Percentiles rank a stretch among this genome's conserved stretches.
Conservation (phyloP, 2,797 vertebrate species). For the Remorina albescens region DNA sequence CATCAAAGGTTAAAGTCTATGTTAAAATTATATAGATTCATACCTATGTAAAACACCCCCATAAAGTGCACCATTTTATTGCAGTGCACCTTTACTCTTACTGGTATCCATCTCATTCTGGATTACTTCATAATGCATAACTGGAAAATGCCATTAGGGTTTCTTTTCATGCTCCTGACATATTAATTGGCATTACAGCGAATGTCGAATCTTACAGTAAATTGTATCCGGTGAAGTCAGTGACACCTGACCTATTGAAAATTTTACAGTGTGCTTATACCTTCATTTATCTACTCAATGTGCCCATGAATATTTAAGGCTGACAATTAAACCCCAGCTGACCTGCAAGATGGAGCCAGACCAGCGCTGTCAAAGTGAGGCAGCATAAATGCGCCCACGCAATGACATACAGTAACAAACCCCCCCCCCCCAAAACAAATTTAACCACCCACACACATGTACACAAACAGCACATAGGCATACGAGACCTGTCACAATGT, state of each 20-base stretch:
- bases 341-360: constrained; percentile 75
- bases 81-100: constrained; percentile 71
- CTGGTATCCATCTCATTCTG: constrained; percentile 74
- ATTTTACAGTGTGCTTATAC: constrained; percentile 86
- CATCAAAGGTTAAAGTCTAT: constrained; percentile 74
- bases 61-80: constrained; percentile 74
- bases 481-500: constrained; percentile 63
- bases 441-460: background rate
- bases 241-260: constrained; percentile 87
- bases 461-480: constrained; percentile 42
- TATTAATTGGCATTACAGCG: constrained; percentile 84
- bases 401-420: constrained; percentile 49
- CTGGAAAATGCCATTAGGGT: constrained; percentile 82
- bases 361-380: constrained; percentile 67
- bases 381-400: constrained; percentile 57
- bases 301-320: constrained; percentile 87
- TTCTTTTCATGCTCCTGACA: constrained; percentile 84
- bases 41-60: constrained; percentile 73
- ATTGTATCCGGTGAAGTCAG: constrained; percentile 83
- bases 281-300: constrained; percentile 87
- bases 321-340: constrained; percentile 86
- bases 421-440: too few relatives aligned
- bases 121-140: constrained; percentile 82
- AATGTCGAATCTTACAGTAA: constrained; percentile 83
- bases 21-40: constrained; percentile 80